A percentile compares a stretch with the other conserved stretches of the same genome.
These are phyloP conservation scores for Actias luna DNA, from an alignment of 2,888 invertebrate genomes.

Conservation along the genomic window DNA sequence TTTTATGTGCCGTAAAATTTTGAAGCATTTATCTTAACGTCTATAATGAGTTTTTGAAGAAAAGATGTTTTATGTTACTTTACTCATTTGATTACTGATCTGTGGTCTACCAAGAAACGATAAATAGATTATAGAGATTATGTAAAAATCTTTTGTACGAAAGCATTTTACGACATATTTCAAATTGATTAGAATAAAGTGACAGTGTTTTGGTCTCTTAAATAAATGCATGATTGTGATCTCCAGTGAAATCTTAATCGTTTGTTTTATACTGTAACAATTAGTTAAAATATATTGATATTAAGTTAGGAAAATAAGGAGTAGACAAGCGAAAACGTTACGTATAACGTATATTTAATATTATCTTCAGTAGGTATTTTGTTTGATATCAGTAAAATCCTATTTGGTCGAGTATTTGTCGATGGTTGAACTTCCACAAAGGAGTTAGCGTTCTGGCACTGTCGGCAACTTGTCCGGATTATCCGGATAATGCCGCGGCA, in stretches of 20 bases:
- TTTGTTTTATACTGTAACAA: too few relatives aligned
- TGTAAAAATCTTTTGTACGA: background rate
- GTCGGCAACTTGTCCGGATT: conserved; percentile 59
- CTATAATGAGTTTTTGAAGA: conserved; percentile 28
- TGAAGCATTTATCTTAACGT: conserved; percentile 28
- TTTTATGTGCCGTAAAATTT: conserved; percentile 34
- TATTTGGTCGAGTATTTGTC: conserved; percentile 42
- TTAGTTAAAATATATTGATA: too few relatives aligned
- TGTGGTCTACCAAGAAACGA: background rate
- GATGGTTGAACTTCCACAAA: conserved; percentile 42
- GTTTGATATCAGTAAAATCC: conserved; percentile 31
- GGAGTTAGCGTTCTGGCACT: conserved; percentile 44
- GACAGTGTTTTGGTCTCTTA: background rate
- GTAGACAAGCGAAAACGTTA: background rate
- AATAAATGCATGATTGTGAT: background rate
- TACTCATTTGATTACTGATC: conserved; percentile 1
- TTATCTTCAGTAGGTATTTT: conserved; percentile 19
- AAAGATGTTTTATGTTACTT: background rate
- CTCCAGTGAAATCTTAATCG: background rate
- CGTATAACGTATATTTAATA: background rate
- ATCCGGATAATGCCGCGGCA: conserved; percentile 63
- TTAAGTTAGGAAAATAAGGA: background rate
- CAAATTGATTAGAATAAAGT: background rate
- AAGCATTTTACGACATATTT: background rate
- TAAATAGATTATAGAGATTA: background rate